Conservation (phyloP, 2,113 vertebrate species). For the Thamnophis sirtalis region DNA sequence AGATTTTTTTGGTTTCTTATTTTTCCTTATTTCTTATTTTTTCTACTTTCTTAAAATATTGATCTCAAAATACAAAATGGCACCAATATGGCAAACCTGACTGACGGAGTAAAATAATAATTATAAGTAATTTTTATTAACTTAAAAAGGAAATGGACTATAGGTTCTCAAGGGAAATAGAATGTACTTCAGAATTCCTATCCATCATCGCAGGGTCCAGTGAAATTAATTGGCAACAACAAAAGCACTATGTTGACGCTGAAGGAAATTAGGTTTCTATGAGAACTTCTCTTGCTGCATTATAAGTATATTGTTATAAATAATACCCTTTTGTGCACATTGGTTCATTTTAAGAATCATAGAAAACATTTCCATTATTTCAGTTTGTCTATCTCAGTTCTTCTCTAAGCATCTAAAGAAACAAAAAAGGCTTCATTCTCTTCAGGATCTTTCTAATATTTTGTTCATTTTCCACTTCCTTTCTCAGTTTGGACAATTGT, state of each 20-base stretch:
- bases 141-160: background rate
- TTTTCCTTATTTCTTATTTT: background rate
- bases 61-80: background rate
- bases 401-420: background rate
- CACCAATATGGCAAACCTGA: background rate
- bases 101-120: background rate
- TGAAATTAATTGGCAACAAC: background rate
- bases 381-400: background rate
- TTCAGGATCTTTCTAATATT: background rate
- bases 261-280: background rate
- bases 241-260: background rate
- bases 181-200: background rate
- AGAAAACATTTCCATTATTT: background rate
- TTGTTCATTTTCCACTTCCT: background rate
- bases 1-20: background rate
- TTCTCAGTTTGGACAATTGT: background rate
- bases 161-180: background rate
- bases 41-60: background rate
- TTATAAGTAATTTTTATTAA: background rate
- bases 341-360: background rate
- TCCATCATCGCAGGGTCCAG: background rate
- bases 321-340: background rate
- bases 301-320: background rate
- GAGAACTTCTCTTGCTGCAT: background rate
- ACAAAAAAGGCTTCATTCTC: background rate